Evolutionary conservation across 1,140 invertebrate species (phyloP).

Genomic region (honey bee (Apis mellifera)): Amel_HAv3.1 CM009934.2:7343501-7344000

Average conservation of each 20-base stretch:
- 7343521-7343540: conserved; percentile 18
- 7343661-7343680: background rate
- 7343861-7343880: no score
- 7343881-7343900: no score
- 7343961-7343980: background rate
- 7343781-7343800: no score
- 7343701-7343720: no score
- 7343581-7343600: background rate
- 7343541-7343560: background rate
- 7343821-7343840: no score
- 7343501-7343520: conserved; percentile 24
- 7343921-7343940: conserved; percentile 24
- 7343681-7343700: no score
- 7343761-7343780: no score
- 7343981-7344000: conserved; percentile 25
- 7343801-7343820: no score
- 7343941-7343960: background rate
- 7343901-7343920: no score
- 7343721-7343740: no score
- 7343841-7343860: no score
- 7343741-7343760: no score
- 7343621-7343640: background rate
- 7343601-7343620: background rate
- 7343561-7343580: background rate
- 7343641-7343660: background rate